phyloP scores from a whole-genome alignment of 2,888 invertebrate genomes.

The Heteropelma amictum region DNA sequence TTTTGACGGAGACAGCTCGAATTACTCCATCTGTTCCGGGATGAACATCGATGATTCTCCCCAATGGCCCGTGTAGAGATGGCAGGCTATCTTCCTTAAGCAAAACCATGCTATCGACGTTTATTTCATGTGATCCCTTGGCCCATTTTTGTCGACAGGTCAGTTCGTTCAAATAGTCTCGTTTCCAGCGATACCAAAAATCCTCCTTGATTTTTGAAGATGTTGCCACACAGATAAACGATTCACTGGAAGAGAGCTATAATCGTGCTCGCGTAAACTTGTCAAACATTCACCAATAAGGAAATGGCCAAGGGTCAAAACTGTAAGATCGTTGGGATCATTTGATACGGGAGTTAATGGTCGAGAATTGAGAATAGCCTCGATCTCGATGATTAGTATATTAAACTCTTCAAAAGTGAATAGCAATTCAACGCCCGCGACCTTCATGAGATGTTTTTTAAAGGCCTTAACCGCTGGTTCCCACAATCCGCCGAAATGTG shows the following conservation, averaged over 20 bases:
- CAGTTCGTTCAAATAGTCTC: neutral
- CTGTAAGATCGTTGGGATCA: slow-evolving; percentile 41
- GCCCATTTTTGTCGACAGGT: neutral
- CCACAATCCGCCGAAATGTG: slow-evolving; percentile 67
- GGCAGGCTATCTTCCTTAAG: neutral
- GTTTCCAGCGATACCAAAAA: neutral
- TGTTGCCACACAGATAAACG: slow-evolving; percentile 46
- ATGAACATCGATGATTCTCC: neutral
- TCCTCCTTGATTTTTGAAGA: neutral
- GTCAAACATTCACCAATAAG: slow-evolving; percentile 44
- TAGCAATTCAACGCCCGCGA: slow-evolving; percentile 61
- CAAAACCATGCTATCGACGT: neutral
- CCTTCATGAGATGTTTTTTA: slow-evolving; percentile 64
- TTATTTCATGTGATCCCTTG: neutral
- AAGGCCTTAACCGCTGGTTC: slow-evolving; percentile 64
- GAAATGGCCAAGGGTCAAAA: slow-evolving; percentile 53
- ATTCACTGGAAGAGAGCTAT: slow-evolving; percentile 5
- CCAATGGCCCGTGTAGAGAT: neutral
- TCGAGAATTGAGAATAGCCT: slow-evolving; percentile 53
- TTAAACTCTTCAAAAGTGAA: slow-evolving; percentile 60
- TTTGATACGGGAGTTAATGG: slow-evolving; percentile 50
- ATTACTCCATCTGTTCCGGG: neutral
- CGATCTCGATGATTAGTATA: slow-evolving; percentile 49
- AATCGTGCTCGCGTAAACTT: slow-evolving; percentile 18
- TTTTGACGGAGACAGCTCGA: neutral